These are phyloP conservation scores for Acleris sparsana DNA, from an alignment of 2,888 invertebrate species.

Conservation along the genomic window DNA sequence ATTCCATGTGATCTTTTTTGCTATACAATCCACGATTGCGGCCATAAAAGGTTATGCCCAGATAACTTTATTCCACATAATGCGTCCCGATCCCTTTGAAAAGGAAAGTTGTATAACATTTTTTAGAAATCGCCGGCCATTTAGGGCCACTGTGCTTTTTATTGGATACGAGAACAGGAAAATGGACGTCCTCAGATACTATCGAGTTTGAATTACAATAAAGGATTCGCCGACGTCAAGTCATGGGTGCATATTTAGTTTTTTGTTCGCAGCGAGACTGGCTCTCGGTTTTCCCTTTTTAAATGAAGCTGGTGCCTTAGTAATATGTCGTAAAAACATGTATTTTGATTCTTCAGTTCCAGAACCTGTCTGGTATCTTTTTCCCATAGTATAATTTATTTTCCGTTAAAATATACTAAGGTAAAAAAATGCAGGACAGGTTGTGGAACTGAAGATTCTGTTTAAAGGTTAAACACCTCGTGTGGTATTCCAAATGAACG, in stretches of 20 bases:
- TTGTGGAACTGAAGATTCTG: constrained; percentile 8
- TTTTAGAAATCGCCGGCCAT: constrained; percentile 72
- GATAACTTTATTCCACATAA: constrained; percentile 80
- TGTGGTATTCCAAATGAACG: constrained; percentile 65
- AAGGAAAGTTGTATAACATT: constrained; percentile 78
- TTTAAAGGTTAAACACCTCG: constrained; percentile 57
- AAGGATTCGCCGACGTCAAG: constrained; percentile 60
- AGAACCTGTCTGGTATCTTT: too few relatives aligned
- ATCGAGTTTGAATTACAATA: constrained; percentile 52
- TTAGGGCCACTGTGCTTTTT: constrained; percentile 68
- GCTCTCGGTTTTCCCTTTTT: constrained; percentile 11
- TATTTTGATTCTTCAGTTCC: constrained; percentile 8
- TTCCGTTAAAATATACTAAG: background rate
- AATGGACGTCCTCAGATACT: constrained; percentile 49
- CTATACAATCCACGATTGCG: constrained; percentile 62
- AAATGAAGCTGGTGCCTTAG: constrained; percentile 1
- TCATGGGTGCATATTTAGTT: constrained; percentile 57
- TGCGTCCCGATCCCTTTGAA: constrained; percentile 76
- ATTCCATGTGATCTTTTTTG: constrained; percentile 70
- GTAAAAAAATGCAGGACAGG: background rate
- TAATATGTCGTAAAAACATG: constrained; percentile 1
- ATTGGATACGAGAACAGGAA: constrained; percentile 64
- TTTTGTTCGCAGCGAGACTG: constrained; percentile 37
- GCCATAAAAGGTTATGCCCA: constrained; percentile 79
- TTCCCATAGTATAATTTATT: background rate